Conservation (phyloP, 2,797 vertebrate species). For the Neosalanx taihuensis region DNA sequence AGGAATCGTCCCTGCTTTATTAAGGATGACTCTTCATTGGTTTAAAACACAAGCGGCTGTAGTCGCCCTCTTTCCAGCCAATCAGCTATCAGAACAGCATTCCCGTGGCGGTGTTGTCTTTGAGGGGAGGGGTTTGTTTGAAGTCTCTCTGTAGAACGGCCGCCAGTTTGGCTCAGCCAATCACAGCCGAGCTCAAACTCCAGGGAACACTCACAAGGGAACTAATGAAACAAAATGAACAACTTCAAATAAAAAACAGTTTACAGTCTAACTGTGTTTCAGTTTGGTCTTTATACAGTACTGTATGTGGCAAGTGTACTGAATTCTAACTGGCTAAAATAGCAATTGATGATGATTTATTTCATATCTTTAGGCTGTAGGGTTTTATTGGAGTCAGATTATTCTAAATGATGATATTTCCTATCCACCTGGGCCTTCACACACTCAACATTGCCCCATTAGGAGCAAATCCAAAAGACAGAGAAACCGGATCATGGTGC, state of each 20-base stretch:
- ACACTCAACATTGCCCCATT: too few relatives aligned
- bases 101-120: constrained; percentile 42
- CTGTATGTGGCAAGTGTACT: constrained; percentile 25
- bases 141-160: constrained; percentile 29
- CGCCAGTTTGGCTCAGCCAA: constrained; percentile 21
- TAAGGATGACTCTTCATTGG: background rate
- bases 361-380: background rate
- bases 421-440: too few relatives aligned
- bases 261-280: too few relatives aligned
- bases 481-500: too few relatives aligned
- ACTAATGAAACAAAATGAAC: constrained; percentile 40
- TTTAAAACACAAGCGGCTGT: constrained; percentile 21
- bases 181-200: constrained; percentile 11
- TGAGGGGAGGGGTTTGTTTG: constrained; percentile 27
- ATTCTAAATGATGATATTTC: too few relatives aligned
- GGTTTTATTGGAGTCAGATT: too few relatives aligned
- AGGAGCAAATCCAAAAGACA: too few relatives aligned
- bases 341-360: background rate
- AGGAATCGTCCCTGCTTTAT: constrained; percentile 25
- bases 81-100: constrained; percentile 38
- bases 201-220: constrained; percentile 39
- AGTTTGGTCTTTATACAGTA: background rate
- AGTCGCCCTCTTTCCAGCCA: constrained; percentile 5
- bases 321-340: background rate
- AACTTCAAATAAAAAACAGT: constrained; percentile 20